A percentile compares a stretch with the other conserved stretches of the same genome.
Conservation (phyloP, 2,113 vertebrate species). For the Nanorana parkeri region DNA sequence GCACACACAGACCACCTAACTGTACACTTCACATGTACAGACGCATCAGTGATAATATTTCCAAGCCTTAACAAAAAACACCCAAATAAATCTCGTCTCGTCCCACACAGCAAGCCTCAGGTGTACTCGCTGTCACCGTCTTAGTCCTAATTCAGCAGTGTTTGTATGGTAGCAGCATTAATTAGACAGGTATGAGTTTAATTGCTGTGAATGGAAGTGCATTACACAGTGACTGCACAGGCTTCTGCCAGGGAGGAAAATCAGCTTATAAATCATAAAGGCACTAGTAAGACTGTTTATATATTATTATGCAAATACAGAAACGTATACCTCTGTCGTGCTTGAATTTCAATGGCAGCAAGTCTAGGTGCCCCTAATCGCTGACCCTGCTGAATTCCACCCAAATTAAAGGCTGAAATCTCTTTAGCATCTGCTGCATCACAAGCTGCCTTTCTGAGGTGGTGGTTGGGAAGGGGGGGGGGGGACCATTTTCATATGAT, state of each 20-base stretch:
- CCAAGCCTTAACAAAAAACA: too few species aligned
- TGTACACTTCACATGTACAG: too few species aligned
- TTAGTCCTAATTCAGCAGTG: slow-evolving; percentile 21
- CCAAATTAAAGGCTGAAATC: slow-evolving; percentile 74
- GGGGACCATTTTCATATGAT: slow-evolving; percentile 78
- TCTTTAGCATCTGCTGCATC: slow-evolving; percentile 77
- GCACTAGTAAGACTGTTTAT: slow-evolving; percentile 60
- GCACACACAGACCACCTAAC: too few species aligned
- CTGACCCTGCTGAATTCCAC: slow-evolving; percentile 67
- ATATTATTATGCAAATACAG: slow-evolving; percentile 66
- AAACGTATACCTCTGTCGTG: slow-evolving; percentile 77
- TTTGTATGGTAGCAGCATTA: slow-evolving; percentile 24
- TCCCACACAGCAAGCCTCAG: background rate
- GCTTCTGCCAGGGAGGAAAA: slow-evolving; percentile 8
- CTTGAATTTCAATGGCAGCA: slow-evolving; percentile 70
- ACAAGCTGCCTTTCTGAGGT: slow-evolving; percentile 75
- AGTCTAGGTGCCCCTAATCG: slow-evolving; percentile 68
- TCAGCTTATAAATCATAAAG: slow-evolving; percentile 65
- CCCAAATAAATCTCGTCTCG: too few species aligned
- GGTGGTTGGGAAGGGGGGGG: too few species aligned
- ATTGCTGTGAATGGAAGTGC: slow-evolving; percentile 69
- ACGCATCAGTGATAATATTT: too few species aligned
- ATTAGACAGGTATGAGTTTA: slow-evolving; percentile 73
- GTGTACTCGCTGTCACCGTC: slow-evolving; percentile 53
- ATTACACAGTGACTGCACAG: slow-evolving; percentile 1